phyloP scores from a whole-genome alignment of 1,140 invertebrate genomes.

The Lerema accius region DNA sequence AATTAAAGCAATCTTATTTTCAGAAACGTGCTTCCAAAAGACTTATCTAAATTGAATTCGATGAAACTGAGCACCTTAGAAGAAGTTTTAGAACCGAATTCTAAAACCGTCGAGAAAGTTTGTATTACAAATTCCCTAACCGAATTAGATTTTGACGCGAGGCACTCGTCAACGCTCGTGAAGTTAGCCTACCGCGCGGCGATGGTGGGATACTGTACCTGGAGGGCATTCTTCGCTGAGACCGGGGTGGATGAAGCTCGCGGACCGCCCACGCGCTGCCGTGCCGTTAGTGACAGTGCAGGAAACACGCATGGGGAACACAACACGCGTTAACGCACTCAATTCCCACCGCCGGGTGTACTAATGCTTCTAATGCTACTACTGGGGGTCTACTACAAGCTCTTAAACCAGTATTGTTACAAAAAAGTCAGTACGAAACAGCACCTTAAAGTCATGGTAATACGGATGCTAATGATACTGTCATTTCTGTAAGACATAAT shows the following conservation, averaged over 20 bases:
- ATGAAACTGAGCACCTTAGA: too few relatives aligned
- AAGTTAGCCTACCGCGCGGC: slow-evolving; percentile 64
- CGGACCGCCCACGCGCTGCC: slow-evolving; percentile 74
- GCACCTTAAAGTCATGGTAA: too few relatives aligned
- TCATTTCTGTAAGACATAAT: too few relatives aligned
- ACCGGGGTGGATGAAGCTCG: slow-evolving; percentile 80
- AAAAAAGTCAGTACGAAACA: too few relatives aligned
- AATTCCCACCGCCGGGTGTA: slow-evolving; percentile 39
- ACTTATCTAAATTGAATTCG: too few relatives aligned
- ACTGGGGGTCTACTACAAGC: too few relatives aligned
- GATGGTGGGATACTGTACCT: slow-evolving; percentile 80
- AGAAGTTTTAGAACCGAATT: neutral
- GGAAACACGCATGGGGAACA: slow-evolving; percentile 72
- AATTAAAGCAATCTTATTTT: too few relatives aligned
- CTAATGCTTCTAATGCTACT: slow-evolving; percentile 24
- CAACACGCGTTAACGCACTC: slow-evolving; percentile 77
- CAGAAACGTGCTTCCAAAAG: too few relatives aligned
- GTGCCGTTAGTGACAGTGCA: slow-evolving; percentile 77
- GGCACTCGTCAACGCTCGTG: slow-evolving; percentile 43
- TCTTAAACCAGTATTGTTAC: too few relatives aligned
- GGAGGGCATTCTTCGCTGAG: slow-evolving; percentile 80
- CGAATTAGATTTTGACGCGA: slow-evolving; percentile 48
- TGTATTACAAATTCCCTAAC: neutral
- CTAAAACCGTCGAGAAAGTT: neutral
- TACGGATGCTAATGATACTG: too few relatives aligned